phyloP scores from a whole-genome alignment of 2,888 invertebrate genomes.

The Drosophila fungiperda region DNA sequence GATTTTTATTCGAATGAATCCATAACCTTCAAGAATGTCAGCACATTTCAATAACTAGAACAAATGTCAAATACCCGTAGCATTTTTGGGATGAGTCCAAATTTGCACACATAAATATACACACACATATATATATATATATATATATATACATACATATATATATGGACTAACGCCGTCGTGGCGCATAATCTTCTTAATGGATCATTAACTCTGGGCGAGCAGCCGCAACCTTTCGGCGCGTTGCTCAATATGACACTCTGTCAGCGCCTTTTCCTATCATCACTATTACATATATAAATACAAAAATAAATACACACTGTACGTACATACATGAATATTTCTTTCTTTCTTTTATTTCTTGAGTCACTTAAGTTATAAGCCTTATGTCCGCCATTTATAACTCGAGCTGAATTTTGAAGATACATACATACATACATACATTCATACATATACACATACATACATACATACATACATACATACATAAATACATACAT shows the following conservation, averaged over 20 bases:
- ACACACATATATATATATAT: neutral
- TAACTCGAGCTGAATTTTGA: slow-evolving; percentile 12
- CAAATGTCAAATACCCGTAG: slow-evolving; percentile 10
- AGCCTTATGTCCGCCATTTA: slow-evolving; percentile 31
- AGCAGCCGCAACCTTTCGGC: slow-evolving; percentile 54
- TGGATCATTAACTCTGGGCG: slow-evolving; percentile 78
- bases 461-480: slow-evolving; percentile 5
- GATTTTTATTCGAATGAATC: neutral
- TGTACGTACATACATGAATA: too few relatives aligned
- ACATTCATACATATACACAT: neutral
- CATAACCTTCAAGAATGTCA: neutral
- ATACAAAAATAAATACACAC: too few relatives aligned
- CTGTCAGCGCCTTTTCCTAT: slow-evolving; percentile 54
- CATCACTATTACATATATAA: slow-evolving; percentile 14
- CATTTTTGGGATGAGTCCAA: slow-evolving; percentile 17
- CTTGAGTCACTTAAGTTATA: slow-evolving; percentile 19
- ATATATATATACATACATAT: neutral
- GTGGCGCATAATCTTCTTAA: slow-evolving; percentile 75
- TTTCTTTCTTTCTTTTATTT: slow-evolving; percentile 22
- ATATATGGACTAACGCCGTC: slow-evolving; percentile 33
- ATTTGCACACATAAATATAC: neutral
- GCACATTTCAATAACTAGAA: neutral
- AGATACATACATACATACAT: neutral
- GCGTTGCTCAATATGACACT: slow-evolving; percentile 57
- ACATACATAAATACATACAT: slow-evolving; percentile 34